Percentiles rank a stretch among this genome's conserved stretches.
Evolutionary conservation across 2,113 vertebrate genomes (phyloP).

Genomic region (Paracanthobrama guichenoti): DNA sequence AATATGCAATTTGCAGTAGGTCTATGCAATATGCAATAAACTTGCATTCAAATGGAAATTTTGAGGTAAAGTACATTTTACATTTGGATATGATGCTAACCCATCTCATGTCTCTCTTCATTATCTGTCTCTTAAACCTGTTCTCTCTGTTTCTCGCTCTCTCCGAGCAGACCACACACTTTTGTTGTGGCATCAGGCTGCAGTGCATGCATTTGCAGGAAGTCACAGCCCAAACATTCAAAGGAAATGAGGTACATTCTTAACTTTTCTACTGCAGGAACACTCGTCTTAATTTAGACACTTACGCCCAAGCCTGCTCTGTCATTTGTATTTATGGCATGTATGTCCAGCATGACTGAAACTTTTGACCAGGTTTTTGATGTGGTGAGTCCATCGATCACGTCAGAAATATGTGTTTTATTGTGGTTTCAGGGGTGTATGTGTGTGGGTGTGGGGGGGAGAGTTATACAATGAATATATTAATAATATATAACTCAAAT

Average conservation of each 20-base stretch:
- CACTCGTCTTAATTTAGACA: slow-evolving; percentile 52
- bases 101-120: not conserved
- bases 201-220: slow-evolving; percentile 67
- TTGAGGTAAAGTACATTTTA: not conserved
- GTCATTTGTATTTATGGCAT: not conserved
- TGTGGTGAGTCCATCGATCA: slow-evolving; percentile 13
- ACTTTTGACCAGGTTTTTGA: not conserved
- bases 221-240: slow-evolving; percentile 63
- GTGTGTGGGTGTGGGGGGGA: not conserved
- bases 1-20: too few relatives aligned
- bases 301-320: not conserved
- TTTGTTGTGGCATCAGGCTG: slow-evolving; percentile 67
- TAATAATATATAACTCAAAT: not conserved
- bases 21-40: not conserved
- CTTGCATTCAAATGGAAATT: not conserved
- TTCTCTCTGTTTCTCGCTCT: slow-evolving; percentile 11
- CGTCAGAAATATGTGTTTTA: not conserved
- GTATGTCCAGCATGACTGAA: not conserved
- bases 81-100: not conserved
- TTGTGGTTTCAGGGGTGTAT: not conserved
- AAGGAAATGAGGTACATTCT: slow-evolving; percentile 63
- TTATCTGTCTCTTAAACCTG: not conserved
- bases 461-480: too few relatives aligned
- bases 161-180: slow-evolving; percentile 58
- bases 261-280: slow-evolving; percentile 44